Evolutionary conservation across 23 tunicate species (phyloP).

Genomic region (Aplidium turbinatum): DNA sequence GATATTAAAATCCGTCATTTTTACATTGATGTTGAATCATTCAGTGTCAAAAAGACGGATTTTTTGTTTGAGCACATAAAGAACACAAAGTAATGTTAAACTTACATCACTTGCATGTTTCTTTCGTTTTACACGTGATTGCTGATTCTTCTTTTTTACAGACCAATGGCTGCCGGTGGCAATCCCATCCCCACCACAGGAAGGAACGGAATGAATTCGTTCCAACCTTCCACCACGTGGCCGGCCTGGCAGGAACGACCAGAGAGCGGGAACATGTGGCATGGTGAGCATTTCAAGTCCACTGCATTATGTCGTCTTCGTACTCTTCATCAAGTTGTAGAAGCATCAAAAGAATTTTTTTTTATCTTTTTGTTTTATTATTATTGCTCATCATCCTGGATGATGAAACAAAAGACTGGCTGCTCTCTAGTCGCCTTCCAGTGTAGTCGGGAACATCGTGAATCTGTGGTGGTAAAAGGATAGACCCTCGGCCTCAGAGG

Average conservation of each 20-base stretch:
- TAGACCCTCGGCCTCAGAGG: too few relatives aligned
- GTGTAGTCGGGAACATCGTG: too few relatives aligned
- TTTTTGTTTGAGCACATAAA: too few relatives aligned
- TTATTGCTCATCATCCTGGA: too few relatives aligned
- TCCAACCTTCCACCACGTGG: conserved; percentile 18
- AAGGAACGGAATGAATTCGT: conserved; percentile 2
- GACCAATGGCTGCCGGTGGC: conserved; percentile 25
- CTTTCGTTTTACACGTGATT: too few relatives aligned
- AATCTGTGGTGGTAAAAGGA: too few relatives aligned
- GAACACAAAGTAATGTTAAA: too few relatives aligned
- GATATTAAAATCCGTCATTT: too few relatives aligned
- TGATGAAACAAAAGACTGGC: too few relatives aligned
- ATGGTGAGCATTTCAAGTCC: background rate
- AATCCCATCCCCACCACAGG: conserved; percentile 34
- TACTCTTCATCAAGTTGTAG: background rate
- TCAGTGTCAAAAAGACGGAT: background rate
- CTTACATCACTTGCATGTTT: too few relatives aligned
- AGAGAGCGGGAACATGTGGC: background rate
- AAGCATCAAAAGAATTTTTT: background rate
- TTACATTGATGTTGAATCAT: too few relatives aligned
- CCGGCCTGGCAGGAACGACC: conserved; percentile 19
- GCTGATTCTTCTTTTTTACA: background rate
- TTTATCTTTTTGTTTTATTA: background rate
- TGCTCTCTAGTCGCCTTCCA: too few relatives aligned
- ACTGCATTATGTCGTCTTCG: background rate